Conservation (phyloP, 1,140 invertebrate species). For the Alviniconcha marisindica region DNA sequence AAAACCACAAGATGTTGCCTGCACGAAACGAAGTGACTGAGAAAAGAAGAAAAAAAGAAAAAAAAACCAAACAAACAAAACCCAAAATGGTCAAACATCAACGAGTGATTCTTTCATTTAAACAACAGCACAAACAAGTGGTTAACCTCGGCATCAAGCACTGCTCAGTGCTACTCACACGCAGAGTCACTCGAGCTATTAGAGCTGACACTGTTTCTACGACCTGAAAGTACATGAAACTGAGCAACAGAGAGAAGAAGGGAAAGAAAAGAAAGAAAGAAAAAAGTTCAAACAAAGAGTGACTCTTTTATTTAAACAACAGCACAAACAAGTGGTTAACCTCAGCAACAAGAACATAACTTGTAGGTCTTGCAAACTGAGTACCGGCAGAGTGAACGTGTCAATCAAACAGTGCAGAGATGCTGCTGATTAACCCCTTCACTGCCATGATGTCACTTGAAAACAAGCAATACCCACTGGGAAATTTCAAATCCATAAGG, state of each 20-base stretch:
- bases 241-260: too few species aligned
- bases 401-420: too few species aligned
- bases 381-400: too few species aligned
- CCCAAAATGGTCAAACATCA: background rate
- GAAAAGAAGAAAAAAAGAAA: background rate
- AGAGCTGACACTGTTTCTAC: slow-evolving; percentile 1
- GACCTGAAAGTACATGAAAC: slow-evolving; percentile 5
- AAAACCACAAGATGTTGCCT: too few species aligned
- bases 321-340: background rate
- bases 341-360: too few species aligned
- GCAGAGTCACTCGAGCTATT: slow-evolving; percentile 3
- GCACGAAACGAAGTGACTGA: background rate
- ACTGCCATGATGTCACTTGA: too few species aligned
- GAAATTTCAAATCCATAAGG: too few species aligned
- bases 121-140: background rate
- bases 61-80: background rate
- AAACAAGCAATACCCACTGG: too few species aligned
- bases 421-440: too few species aligned
- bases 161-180: background rate
- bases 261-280: too few species aligned
- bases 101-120: background rate
- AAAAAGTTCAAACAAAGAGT: background rate
- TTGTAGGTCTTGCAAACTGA: too few species aligned
- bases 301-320: background rate
- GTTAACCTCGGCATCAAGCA: too few species aligned